Conservation (phyloP, 2,797 vertebrate species). For the Ptychobarbus kaznakovi region DNA sequence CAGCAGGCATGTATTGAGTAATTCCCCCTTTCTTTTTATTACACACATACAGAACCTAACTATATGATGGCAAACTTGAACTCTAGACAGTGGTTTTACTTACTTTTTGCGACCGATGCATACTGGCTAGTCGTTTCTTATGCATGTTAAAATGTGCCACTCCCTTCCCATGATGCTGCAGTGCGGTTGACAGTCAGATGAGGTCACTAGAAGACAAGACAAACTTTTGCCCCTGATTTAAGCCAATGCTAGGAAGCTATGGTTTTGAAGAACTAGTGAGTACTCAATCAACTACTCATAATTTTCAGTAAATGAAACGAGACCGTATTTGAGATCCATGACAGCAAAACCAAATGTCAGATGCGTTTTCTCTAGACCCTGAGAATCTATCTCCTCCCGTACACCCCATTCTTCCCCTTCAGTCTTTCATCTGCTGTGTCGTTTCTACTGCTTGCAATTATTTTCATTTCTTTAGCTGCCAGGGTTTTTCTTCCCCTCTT, state of each 20-base stretch:
- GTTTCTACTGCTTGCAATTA: conserved; percentile 71
- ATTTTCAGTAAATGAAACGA: background rate
- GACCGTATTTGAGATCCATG: too few species aligned
- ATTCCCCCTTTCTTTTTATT: background rate
- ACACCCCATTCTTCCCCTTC: conserved; percentile 65
- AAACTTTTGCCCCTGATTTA: background rate
- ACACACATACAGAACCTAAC: background rate
- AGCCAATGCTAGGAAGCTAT: background rate
- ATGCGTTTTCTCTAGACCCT: conserved; percentile 56
- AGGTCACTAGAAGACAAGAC: conserved; percentile 19
- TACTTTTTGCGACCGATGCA: background rate
- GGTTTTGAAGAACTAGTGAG: background rate
- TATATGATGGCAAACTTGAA: background rate
- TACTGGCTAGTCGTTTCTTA: background rate
- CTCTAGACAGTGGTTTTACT: background rate
- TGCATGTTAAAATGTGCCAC: background rate
- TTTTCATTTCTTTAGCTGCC: conserved; percentile 80
- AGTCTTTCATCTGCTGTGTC: conserved; percentile 74
- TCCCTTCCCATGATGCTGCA: conserved; percentile 21
- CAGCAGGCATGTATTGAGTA: background rate
- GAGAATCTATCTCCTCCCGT: conserved; percentile 25
- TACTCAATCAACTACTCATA: background rate
- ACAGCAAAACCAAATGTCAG: background rate
- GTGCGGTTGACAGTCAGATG: conserved; percentile 1
- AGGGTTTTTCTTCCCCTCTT: conserved; percentile 70